Percentiles rank a stretch among this genome's conserved stretches.
These are phyloP conservation scores for Spongilla lacustris DNA, from an alignment of 37 sponge, comb jelly and placozoan genomes.

Conservation along the genomic window DNA sequence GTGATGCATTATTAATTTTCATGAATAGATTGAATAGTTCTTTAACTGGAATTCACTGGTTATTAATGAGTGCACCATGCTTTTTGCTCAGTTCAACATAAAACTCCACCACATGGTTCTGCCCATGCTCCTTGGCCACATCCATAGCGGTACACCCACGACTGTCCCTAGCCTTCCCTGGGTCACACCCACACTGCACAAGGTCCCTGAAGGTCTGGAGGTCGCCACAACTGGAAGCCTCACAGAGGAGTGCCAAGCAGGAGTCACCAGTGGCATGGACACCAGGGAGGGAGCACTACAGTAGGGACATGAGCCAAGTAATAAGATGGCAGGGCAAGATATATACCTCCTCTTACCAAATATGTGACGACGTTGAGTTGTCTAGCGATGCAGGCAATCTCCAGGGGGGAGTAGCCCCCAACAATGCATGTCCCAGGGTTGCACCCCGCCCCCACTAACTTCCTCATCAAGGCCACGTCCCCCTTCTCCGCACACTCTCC, in stretches of 20 bases:
- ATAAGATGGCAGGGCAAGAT: background rate
- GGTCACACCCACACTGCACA: background rate
- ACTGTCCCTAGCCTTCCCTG: background rate
- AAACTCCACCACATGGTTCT: background rate
- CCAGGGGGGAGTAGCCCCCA: background rate
- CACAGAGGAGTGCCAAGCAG: background rate
- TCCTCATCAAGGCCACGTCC: background rate
- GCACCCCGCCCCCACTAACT: background rate
- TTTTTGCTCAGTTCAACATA: background rate
- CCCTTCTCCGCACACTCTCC: background rate
- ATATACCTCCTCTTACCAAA: background rate
- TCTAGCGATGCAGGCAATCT: background rate
- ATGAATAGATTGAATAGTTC: no score
- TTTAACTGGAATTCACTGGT: no score
- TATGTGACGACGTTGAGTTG: background rate
- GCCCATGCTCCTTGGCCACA: background rate
- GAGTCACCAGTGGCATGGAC: background rate
- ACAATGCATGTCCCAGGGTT: background rate
- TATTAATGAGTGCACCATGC: no score
- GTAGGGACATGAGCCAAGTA: no score
- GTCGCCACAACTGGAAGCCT: background rate
- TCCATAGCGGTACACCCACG: background rate
- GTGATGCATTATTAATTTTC: no score
- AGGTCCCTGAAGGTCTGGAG: background rate
- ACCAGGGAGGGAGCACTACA: background rate